These are phyloP conservation scores for Sinocyclocheilus anshuiensis DNA, from an alignment of 2,113 vertebrate species.

Conservation along the genomic window DNA sequence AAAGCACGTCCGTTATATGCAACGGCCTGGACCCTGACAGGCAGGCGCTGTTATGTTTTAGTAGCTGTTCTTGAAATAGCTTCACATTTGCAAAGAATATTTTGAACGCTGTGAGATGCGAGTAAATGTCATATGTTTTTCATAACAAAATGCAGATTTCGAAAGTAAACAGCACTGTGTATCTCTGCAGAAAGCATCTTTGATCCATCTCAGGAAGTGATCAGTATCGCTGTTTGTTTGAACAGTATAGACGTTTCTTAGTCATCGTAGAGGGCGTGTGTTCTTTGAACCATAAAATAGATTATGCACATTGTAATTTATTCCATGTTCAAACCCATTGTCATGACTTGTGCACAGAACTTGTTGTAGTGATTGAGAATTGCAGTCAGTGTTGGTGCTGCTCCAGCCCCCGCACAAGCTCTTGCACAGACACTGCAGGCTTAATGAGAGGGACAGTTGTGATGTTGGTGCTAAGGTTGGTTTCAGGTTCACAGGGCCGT, in stretches of 20 bases:
- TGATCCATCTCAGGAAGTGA: slow-evolving; percentile 3
- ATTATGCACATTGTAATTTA: background rate
- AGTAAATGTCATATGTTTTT: slow-evolving; percentile 15
- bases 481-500: slow-evolving; percentile 60
- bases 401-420: slow-evolving; percentile 41
- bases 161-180: slow-evolving; percentile 6
- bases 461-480: slow-evolving; percentile 75
- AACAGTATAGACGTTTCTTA: background rate
- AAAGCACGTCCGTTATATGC: slow-evolving; percentile 56
- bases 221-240: slow-evolving; percentile 17
- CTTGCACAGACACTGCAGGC: slow-evolving; percentile 66
- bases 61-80: background rate
- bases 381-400: background rate
- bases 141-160: slow-evolving; percentile 8
- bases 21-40: slow-evolving; percentile 35
- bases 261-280: background rate
- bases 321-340: background rate
- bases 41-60: slow-evolving; percentile 39
- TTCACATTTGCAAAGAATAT: background rate
- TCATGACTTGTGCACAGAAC: background rate
- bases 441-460: slow-evolving; percentile 76
- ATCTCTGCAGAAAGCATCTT: slow-evolving; percentile 11
- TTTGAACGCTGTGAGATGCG: background rate
- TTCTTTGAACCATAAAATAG: slow-evolving; percentile 2
- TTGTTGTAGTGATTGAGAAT: background rate